Conservation (phyloP, 2,888 invertebrate genomes). For the Hololepta plana region DNA sequence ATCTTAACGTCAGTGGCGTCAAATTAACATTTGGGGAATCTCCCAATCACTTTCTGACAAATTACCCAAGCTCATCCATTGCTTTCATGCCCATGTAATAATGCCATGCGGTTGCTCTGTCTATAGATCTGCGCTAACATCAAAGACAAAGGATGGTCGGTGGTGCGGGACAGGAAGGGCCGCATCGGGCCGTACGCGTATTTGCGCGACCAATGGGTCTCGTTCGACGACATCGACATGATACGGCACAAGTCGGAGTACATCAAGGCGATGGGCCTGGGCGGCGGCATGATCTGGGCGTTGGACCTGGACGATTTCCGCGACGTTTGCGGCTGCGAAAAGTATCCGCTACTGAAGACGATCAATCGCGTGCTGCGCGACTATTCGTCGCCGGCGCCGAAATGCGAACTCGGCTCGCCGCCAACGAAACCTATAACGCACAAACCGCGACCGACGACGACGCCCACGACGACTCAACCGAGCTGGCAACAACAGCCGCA, state of each 20-base stretch:
- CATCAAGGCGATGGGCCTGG: slow-evolving; percentile 59
- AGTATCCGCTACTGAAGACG: slow-evolving; percentile 59
- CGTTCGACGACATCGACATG: slow-evolving; percentile 77
- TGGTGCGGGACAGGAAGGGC: slow-evolving; percentile 54
- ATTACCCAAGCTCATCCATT: no score
- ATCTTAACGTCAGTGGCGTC: no score
- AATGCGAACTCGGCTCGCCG: slow-evolving; percentile 33
- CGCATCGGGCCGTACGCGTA: slow-evolving; percentile 81
- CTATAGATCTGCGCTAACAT: slow-evolving; percentile 73
- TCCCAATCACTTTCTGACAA: no score
- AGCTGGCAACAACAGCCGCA: slow-evolving; percentile 8
- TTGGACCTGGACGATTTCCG: slow-evolving; percentile 70
- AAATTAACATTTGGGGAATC: no score
- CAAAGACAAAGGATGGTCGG: slow-evolving; percentile 55
- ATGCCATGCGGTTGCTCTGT: no score
- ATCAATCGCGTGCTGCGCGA: slow-evolving; percentile 65
- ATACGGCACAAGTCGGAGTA: slow-evolving; percentile 69
- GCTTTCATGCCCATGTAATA: slow-evolving; percentile 1
- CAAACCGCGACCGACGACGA: slow-evolving; percentile 6
- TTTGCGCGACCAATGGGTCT: slow-evolving; percentile 77
- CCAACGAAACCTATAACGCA: slow-evolving; percentile 10
- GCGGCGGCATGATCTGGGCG: slow-evolving; percentile 82
- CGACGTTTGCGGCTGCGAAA: slow-evolving; percentile 59
- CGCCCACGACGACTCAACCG: slow-evolving; percentile 1
- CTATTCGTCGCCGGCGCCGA: slow-evolving; percentile 43